phyloP scores from a whole-genome alignment of 2,113 vertebrate genomes.

The Rhombomys opimus region DNA sequence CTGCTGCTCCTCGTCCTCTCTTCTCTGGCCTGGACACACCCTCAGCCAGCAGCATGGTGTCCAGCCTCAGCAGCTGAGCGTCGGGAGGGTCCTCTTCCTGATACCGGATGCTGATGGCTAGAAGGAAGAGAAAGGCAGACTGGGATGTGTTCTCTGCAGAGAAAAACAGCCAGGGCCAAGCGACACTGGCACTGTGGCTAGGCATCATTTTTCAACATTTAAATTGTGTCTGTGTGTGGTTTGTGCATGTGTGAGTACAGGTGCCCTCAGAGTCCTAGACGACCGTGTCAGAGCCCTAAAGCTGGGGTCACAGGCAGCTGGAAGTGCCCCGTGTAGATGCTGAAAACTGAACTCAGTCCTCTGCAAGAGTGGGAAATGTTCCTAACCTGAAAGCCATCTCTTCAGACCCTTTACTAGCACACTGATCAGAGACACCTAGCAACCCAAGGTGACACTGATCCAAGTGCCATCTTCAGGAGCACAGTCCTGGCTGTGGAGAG shows the following conservation, averaged over 20 bases:
- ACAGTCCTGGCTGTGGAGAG: background rate
- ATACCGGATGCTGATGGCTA: conserved; percentile 88
- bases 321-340: background rate
- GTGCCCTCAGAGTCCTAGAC: background rate
- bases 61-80: conserved; percentile 86
- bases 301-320: background rate
- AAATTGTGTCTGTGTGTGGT: background rate
- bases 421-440: background rate
- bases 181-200: background rate
- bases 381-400: no score
- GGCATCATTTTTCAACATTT: background rate
- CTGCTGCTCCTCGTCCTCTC: conserved; percentile 82
- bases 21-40: conserved; percentile 95
- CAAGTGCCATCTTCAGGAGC: background rate
- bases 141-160: background rate
- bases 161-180: background rate
- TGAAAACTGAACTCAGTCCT: background rate
- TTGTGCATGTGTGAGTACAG: background rate
- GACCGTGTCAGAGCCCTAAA: background rate
- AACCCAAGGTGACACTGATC: background rate
- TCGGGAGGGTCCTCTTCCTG: conserved; percentile 94
- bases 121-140: background rate
- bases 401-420: background rate
- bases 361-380: background rate
- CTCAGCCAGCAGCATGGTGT: conserved; percentile 96